Evolutionary conservation across 2,797 vertebrate species (phyloP), one percentile per base, ranked within the genome.

Genomic region (Cirrhinus molitorella): DNA sequence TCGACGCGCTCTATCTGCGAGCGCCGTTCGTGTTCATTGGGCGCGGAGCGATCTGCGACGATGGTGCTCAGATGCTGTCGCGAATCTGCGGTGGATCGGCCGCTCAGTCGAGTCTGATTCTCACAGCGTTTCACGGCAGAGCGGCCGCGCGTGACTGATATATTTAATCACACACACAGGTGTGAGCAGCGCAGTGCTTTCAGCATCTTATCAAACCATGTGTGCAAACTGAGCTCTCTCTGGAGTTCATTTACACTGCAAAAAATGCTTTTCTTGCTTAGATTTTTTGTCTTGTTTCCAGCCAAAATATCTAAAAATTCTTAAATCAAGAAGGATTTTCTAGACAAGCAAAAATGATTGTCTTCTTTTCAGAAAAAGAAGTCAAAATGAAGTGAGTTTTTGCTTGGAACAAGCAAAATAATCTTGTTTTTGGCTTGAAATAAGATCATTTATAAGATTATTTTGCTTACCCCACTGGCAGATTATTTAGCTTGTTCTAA

Each of bases 1-100:
- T 83, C 83, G 88, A 80, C 73, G 85, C 37, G 43, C 81, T 79
- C 66, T 45, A 70, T 81, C 34, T 51, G 55, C 19, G 34, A 1
- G 12, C 17, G 19, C 7, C 5, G 3, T 31, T 63, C 40, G 0
- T 34, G 19, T 17, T 67, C 21, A 40, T 23, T 9, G 47, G 37
- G 67, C n/a, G 14, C 14, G 57, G 73, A 45, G 23, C 49, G 10
- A 53, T 47, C 16, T 28, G 45, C 28, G 45, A 11, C 43, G 47
- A 37, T 28, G 21, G 11, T 17, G 21, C 31, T 65, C 31, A 31
- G 43, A 51, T 66, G 19, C 47, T 51, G 63, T 79, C 1, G 3
- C 55, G 67, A 47, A 17, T 49, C 43, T 71, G 34, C n/a, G 65
- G 23, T 19, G 8, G 10, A 1, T 0, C 14, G 3, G 17, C 13